Evolutionary conservation across 2,113 vertebrate species (phyloP), one percentile per base, ranked within the genome.

Genomic region (Brachypteracias leptosomus): DNA sequence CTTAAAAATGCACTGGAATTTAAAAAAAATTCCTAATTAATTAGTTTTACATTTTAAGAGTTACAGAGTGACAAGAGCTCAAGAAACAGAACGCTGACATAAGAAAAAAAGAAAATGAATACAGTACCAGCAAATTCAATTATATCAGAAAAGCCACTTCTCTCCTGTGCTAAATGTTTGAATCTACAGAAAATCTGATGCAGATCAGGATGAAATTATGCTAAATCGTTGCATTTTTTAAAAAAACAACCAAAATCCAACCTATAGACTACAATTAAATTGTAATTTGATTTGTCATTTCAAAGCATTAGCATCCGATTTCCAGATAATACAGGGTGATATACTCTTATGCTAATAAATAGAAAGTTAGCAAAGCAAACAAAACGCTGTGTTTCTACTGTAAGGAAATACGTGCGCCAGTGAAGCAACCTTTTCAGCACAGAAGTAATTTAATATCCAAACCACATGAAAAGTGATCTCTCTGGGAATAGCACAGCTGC

Each of bases 381-480:
- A 96, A n/a, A 96, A 97, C 9, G 90, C 90, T 79, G 58, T 78
- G 81, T 93, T 98, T 98, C 98, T 97, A 96, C 97, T 96, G 97
- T 96, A 97, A 98, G 96, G 97, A 98, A 98, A 97, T 95, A 94
- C 6, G 3, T 90, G 95, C 19, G 46, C 93, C 91, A 94, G 52
- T 73, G 97, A 97, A 97, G 93, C 96, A 98, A 97, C 85, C 94
- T 97, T 98, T 98, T 96, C 93, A 95, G 97, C 96, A 98, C 91
- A 97, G 92, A 91, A 95, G 98, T 91, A 98, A 98, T 15, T 91
- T 85, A 97, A 98, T 96, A 91, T 93, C 91, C 93, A 91, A 97
- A 97, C 97, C 96, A 97, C 96, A 97, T 96, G 98, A 98, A 98
- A 98, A 97, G 97, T 95, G 98, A 98, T 98, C 97, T 46, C 96